Evolutionary conservation across 2,113 vertebrate genomes (phyloP).

Genomic region (Mastomys natalensis): DNA sequence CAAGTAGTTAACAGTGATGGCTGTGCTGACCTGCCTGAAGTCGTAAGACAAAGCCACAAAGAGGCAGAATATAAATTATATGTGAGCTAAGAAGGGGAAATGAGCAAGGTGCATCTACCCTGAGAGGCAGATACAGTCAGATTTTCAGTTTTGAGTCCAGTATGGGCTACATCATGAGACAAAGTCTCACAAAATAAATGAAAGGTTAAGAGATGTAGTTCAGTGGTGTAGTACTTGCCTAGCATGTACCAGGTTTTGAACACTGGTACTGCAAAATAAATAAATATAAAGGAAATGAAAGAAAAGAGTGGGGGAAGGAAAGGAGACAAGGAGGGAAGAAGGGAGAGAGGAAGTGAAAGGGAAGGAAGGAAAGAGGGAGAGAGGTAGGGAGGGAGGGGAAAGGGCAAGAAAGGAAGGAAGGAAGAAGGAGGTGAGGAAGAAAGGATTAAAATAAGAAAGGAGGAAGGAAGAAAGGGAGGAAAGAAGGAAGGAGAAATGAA

Average conservation of each 20-base stretch:
- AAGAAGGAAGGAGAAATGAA: too few species aligned
- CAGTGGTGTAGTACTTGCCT: background rate
- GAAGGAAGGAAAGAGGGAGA: too few species aligned
- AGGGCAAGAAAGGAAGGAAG: accelerated
- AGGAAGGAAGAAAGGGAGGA: too few species aligned
- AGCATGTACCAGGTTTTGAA: background rate
- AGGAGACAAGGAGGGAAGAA: background rate
- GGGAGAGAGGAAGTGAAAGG: too few species aligned
- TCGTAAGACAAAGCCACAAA: background rate
- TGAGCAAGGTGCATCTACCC: background rate
- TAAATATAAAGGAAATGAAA: background rate
- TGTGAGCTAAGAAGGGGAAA: background rate
- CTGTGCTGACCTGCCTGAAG: background rate
- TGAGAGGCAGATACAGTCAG: background rate
- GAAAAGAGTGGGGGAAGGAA: background rate
- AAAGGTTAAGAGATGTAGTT: background rate
- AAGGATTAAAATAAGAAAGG: too few species aligned
- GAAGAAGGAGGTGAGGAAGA: too few species aligned
- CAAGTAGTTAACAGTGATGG: background rate
- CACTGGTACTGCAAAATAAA: background rate
- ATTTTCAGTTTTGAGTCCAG: background rate
- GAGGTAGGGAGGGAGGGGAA: too few species aligned
- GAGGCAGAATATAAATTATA: background rate
- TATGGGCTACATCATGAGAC: background rate
- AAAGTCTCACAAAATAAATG: background rate